Evolutionary conservation across 1,140 invertebrate genomes (phyloP).

Genomic region (Metopolophium dirhodum): DNA sequence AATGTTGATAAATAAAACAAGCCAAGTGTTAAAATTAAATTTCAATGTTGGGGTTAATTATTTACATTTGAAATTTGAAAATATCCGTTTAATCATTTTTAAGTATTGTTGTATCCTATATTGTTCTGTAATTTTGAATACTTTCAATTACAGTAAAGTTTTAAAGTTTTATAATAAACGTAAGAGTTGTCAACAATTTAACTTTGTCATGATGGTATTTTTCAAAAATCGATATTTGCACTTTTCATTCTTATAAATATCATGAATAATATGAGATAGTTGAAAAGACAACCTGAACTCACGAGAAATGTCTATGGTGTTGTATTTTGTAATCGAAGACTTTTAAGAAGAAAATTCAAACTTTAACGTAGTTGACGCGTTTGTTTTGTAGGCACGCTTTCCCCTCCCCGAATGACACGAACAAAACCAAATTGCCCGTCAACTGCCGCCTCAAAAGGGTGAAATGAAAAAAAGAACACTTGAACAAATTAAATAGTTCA

Average conservation of each 20-base stretch:
- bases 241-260: neutral
- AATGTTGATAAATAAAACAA: neutral
- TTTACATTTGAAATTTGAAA: neutral
- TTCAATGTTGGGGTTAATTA: neutral
- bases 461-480: constrained; percentile 47
- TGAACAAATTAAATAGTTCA: constrained; percentile 30
- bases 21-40: neutral
- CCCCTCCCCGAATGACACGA: too few species aligned
- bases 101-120: neutral
- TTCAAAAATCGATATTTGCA: constrained; percentile 6
- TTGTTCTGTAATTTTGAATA: neutral
- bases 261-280: neutral
- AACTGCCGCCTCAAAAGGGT: neutral
- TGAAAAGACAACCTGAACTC: neutral
- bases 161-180: neutral
- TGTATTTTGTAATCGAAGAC: constrained; percentile 1
- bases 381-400: neutral
- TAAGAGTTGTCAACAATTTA: neutral
- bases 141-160: neutral
- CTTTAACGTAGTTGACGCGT: neutral
- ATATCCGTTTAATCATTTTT: neutral
- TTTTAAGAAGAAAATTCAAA: neutral
- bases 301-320: neutral
- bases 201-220: neutral
- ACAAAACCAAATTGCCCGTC: constrained; percentile 9